phyloP scores from a whole-genome alignment of 2,797 vertebrate genomes.

The Pelodytes ibericus region DNA sequence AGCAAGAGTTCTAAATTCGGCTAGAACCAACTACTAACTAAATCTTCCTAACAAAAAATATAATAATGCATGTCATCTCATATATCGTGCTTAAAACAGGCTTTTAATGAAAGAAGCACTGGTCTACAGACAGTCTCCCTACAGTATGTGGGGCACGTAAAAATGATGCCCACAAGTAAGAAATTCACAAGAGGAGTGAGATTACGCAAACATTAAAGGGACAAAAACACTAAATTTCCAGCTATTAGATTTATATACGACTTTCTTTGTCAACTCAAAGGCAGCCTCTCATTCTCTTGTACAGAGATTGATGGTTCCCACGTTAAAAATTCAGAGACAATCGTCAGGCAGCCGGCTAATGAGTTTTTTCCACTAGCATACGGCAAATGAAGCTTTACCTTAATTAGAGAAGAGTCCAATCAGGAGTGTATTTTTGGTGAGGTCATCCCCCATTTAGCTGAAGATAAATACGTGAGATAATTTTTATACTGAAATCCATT shows the following conservation, averaged over 20 bases:
- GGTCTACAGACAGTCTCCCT: no score
- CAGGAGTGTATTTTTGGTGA: neutral
- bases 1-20: neutral
- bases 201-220: neutral
- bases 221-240: neutral
- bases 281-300: neutral
- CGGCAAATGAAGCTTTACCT: neutral
- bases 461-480: neutral
- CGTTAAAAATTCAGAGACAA: constrained; percentile 5
- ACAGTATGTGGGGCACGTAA: neutral
- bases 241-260: neutral
- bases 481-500: neutral
- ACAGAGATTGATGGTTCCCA: constrained; percentile 7
- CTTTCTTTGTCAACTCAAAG: neutral
- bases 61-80: no score
- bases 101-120: no score
- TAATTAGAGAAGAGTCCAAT: neutral
- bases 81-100: no score
- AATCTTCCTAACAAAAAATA: neutral
- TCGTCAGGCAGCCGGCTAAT: constrained; percentile 6
- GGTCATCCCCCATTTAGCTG: constrained; percentile 6
- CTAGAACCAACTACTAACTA: neutral
- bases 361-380: neutral
- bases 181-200: neutral
- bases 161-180: neutral